phyloP scores from a whole-genome alignment of 2,113 vertebrate species.

The Prochilodus magdalenae region DNA sequence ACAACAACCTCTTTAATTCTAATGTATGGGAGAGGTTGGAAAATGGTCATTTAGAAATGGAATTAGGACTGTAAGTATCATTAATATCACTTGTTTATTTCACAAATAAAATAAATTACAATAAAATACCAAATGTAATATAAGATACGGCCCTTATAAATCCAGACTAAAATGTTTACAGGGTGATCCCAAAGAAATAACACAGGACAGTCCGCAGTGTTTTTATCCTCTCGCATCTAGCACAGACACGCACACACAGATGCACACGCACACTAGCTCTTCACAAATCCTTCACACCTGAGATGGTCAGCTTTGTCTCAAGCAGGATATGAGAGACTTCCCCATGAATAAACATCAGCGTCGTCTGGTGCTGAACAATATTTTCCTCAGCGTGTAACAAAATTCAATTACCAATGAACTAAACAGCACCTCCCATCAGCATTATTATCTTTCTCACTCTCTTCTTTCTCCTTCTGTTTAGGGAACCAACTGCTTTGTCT shows the following conservation, averaged over 20 bases:
- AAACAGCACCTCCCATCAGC: conserved; percentile 21
- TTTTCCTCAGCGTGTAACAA: conserved; percentile 28
- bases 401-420: conserved; percentile 36
- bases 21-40: too few species aligned
- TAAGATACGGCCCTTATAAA: not conserved
- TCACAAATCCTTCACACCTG: conserved; percentile 37
- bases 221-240: not conserved
- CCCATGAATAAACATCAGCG: conserved; percentile 36
- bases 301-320: conserved; percentile 25
- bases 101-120: too few species aligned
- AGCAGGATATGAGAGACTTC: conserved; percentile 34
- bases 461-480: not conserved
- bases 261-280: conserved; percentile 8
- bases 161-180: not conserved
- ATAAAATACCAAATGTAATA: too few species aligned
- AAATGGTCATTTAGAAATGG: too few species aligned
- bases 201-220: not conserved
- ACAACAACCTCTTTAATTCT: too few species aligned
- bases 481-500: not conserved
- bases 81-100: too few species aligned
- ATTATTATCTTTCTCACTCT: not conserved
- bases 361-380: conserved; percentile 20
- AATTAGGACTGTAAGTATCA: too few species aligned
- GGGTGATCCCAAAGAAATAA: not conserved
- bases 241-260: not conserved